A percentile compares a stretch with the other conserved stretches of the same genome.
These are phyloP conservation scores for Idaea aversata DNA, from an alignment of 2,888 invertebrate genomes.

Conservation along the genomic window DNA sequence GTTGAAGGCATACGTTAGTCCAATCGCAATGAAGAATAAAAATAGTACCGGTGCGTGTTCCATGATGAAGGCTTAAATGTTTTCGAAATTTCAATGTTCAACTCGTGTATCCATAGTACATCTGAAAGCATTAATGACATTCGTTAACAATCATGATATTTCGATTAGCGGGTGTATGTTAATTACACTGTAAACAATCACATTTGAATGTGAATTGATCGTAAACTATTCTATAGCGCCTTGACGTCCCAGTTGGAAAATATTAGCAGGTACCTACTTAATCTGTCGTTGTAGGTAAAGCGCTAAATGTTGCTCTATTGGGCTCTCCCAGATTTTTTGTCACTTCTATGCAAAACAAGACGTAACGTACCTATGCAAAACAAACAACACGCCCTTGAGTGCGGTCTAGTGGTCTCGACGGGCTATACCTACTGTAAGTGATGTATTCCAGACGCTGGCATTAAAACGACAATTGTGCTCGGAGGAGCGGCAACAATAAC, in stretches of 20 bases:
- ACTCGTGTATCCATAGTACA: constrained; percentile 38
- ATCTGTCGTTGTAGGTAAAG: background rate
- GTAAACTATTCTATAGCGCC: background rate
- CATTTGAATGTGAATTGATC: constrained; percentile 33
- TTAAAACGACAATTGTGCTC: constrained; percentile 47
- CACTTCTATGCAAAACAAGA: background rate
- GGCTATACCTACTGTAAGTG: constrained; percentile 5
- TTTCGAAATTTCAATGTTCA: constrained; percentile 20
- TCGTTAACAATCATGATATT: constrained; percentile 16
- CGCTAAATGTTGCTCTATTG: background rate
- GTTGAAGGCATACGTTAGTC: constrained; percentile 66
- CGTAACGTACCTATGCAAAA: background rate
- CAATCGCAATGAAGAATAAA: constrained; percentile 48
- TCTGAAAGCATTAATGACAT: constrained; percentile 38
- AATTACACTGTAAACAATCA: constrained; percentile 32
- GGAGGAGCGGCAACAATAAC: constrained; percentile 51
- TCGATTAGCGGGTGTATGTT: constrained; percentile 28
- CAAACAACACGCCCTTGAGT: constrained; percentile 18
- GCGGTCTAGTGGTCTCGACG: constrained; percentile 14
- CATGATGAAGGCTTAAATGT: constrained; percentile 40
- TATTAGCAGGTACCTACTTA: background rate
- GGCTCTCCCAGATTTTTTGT: background rate
- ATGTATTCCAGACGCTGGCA: constrained; percentile 29
- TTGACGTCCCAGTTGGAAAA: constrained; percentile 3
- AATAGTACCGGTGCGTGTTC: constrained; percentile 45